Evolutionary conservation across 1,140 invertebrate species (phyloP), one percentile per base, ranked within the genome.

Genomic region (Zaprionus gabonicus): DNA sequence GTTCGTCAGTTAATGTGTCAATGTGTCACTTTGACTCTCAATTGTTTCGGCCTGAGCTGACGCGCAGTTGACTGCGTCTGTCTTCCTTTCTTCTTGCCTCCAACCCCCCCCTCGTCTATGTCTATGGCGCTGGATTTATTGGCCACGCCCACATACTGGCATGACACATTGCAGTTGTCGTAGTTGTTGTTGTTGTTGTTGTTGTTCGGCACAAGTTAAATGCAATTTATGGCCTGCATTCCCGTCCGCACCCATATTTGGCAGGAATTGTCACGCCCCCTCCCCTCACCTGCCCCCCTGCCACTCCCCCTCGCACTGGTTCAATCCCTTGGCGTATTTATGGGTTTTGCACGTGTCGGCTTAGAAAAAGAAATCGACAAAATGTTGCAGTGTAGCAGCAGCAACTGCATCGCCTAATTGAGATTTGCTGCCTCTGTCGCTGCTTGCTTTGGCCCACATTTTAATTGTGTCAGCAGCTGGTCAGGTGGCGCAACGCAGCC

Each of bases 11-110:
- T 79, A 79, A 79, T 69, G 69, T 77, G 78, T 80, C 78, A 80
- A 80, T 80, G 71, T 77, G 78, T 77, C 74, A 73, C 70, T 80
- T 70, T 74, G 71, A 63, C 70, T 77, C 78, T 78, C 75, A 78
- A 80, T 80, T 77, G 78, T 77, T 80, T 71, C 36, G 65, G 27
- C 46, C 38, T 44, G 20, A 49, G 44, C 46, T 51, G 46, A 51
- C 46, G 59, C 38, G 38, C 68, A 27, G 63, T 46, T 46, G 41
- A 17, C 41, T 46, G 41, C 41, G 41, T 56, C 62, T 60, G 41
- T 49, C 49, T 23, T 28, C 28, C 17, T 5, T 31, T 34, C 9
- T n/a, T 20, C 38, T n/a, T 9, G 0, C 3, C 25, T 25, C 5
- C n/a, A n/a, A n/a, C n/a, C 13, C 10, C 4, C 27, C 9, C 13